Base-by-base conservation (phyloP, 1,140 invertebrate species). In the Ips nitidus region DNA sequence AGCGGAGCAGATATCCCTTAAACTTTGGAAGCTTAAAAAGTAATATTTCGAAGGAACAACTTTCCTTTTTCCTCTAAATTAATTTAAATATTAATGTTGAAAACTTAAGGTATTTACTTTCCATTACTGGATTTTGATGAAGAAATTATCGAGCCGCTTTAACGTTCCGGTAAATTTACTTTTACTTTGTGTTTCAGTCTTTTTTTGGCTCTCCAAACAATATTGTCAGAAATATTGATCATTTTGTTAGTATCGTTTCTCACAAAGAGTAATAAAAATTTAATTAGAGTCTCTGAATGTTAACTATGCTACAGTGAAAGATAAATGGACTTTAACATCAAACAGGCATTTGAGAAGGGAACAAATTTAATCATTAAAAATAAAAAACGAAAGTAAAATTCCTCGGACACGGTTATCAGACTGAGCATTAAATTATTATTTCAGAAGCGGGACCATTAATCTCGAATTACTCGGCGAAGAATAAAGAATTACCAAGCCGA, bases 311-410 rank as follows among this genome's bases (percentile, higher is more conserved):
- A 22, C 22, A 22, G 22, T 22, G 45, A 50, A 50, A 8, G 45
- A 50, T 50, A 50, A 50, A 50, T 50, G 45, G 45, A 22, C 7
- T 22, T 6, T 50, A 8, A 50, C 45, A 50, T 50, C 45, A 50
- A 50, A 50, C 45, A 50, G 45, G 22, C 45, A 50, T 50, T 22
- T 50, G 6, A 55, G 52, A 36, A 22, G 52, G 52, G 52, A 55
- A n/a, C 52, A 55, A 55, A 55, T 55, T 55, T 55, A 55, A 55
- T 55, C 52, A 55, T 38, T 55, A 55, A 55, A 50, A 50, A 50
- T 22, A 22, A 22, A 55, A 55, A 55, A 55, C 37, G 52, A 55
- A 55, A 55, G 52, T 55, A 38, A 55, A 55, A 22, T 55, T 55
- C 52, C 4, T 22, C 5, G 52, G 52, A 55, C 37, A 55, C 52